Evolutionary conservation across 2,888 invertebrate species (phyloP), one percentile per base, ranked within the genome.

Genomic region (Synergus laeviventris): DNA sequence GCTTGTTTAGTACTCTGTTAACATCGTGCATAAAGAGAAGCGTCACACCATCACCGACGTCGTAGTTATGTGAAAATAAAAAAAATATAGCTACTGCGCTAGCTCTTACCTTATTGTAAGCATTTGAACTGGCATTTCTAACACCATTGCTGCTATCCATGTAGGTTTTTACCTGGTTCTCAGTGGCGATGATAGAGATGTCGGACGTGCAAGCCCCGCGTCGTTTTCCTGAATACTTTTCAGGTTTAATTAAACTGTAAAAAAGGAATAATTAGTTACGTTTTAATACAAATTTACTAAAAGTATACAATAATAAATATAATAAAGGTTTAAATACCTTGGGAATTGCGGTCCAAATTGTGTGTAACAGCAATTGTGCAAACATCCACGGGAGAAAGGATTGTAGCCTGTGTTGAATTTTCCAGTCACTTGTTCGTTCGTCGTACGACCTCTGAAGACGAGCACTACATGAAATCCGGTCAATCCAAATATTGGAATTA

Each of bases 341-440:
- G 99, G 99, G 93, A 97, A 98, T 92, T 97, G 98, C 76, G 99
- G 98, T 83, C 98, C 98, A 91, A 98, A 99, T 88, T 99, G 95
- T 81, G 97, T 95, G 90, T 97, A 97, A 91, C 97, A 97, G 92
- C 98, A 98, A 92, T 99, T 99, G 89, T 95, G 94, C 94, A 96
- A 96, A 91, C 98, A 99, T 42, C 99, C 99, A 88, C 95, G 94
- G 5, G 98, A 98, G 92, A 99, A 99, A 75, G 99, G 99, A 93
- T 99, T 99, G 92, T 97, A 98, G 56, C 98, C 99, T 76, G 98
- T 98, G 89, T 98, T 97, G 93, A 99, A 99, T 93, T 99, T 99
- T 77, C 99, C 99, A 18, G 99, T 99, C 81, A 99, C 99, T 93
- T 99, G 99, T 92, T 99, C 99, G 92, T 99, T 99, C 83, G 99